These are phyloP conservation scores for Plemyria rubiginata DNA, from an alignment of 2,888 invertebrate species.

Conservation along the genomic window DNA sequence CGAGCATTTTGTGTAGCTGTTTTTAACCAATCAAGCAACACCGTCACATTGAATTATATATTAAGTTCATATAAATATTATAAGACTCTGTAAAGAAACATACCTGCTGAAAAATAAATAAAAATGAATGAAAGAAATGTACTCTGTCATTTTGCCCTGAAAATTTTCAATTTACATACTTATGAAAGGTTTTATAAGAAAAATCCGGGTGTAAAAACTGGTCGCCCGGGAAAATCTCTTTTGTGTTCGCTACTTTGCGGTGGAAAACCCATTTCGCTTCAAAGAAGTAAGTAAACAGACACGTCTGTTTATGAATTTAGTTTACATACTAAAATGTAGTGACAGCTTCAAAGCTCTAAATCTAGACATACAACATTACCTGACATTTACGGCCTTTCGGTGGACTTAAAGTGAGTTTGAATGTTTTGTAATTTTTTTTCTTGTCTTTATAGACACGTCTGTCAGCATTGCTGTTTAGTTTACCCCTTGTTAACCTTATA, in stretches of 20 bases:
- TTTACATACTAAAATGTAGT: neutral
- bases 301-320: slow-evolving; percentile 21
- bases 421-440: too few relatives aligned
- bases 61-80: neutral
- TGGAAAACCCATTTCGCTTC: slow-evolving; percentile 44
- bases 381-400: too few relatives aligned
- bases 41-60: neutral
- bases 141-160: slow-evolving; percentile 52
- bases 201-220: slow-evolving; percentile 59
- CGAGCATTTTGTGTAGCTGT: too few relatives aligned
- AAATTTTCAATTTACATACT: slow-evolving; percentile 72
- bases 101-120: neutral
- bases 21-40: too few relatives aligned
- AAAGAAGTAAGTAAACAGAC: slow-evolving; percentile 44
- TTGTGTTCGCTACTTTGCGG: slow-evolving; percentile 47
- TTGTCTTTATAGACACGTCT: too few relatives aligned
- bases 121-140: neutral
- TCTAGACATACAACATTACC: neutral
- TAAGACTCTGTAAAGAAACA: neutral
- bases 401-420: too few relatives aligned
- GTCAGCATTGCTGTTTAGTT: too few relatives aligned
- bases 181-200: slow-evolving; percentile 63
- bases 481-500: too few relatives aligned
- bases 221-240: slow-evolving; percentile 53
- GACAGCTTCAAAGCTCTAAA: neutral